Evolutionary conservation across 2,888 invertebrate genomes (phyloP), one percentile per base, ranked within the genome.

Genomic region (Rhodophaea formosa): DNA sequence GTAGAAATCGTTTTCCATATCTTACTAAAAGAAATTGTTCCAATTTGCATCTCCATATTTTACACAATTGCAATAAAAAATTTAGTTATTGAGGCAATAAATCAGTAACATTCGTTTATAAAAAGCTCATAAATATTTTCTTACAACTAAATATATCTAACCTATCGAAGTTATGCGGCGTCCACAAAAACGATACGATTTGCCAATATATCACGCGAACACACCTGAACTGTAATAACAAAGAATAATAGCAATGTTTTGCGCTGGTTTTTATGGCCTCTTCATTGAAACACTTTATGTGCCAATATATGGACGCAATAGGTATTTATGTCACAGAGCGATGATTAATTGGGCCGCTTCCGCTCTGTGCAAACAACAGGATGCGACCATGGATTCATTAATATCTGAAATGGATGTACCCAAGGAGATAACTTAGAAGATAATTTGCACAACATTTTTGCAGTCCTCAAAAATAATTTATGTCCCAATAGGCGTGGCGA

Each of bases 211-310:
- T 86, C 87, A 87, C 79, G 65, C 73, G 73, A 79, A 72, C 82
- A 83, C 88, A 88, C 88, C 88, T 88, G 87, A 82, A 85, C 85
- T 75, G 84, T 81, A 86, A 87, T 87, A 87, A 86, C 85, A 79
- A 82, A 84, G 84, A 86, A 81, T 84, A 83, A 88, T 84, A 84
- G 85, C 86, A 76, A 84, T 83, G 85, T 84, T 83, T 81, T 79
- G 80, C 71, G 76, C 72, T 81, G 76, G 77, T 85, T 88, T 84
- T 88, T 88, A 88, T 86, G 72, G 83, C 74, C 79, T 77, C 82
- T 84, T 86, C 84, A 86, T 86, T 87, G 79, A 74, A 77, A 77
- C 77, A 73, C 66, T 72, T 71, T 70, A 72, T 72, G 67, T 67
- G 61, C 60, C 59, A 57, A 59, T 60, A 56, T 59, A 53, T 15